Evolutionary conservation across 2,888 invertebrate species (phyloP).

Genomic region (Syrista parreyssii): DNA sequence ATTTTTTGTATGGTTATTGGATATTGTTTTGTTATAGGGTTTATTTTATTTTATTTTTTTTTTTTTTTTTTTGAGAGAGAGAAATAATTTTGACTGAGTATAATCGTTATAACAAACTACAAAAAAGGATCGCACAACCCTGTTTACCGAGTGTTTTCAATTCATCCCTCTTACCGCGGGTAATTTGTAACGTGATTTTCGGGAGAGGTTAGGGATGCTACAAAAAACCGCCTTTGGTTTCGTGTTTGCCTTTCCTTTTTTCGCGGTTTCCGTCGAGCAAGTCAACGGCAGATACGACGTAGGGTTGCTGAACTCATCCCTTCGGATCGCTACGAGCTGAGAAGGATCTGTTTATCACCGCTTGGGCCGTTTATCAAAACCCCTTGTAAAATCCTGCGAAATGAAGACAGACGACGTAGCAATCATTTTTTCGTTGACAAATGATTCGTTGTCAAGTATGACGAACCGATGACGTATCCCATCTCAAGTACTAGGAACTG

Average conservation of each 20-base stretch:
- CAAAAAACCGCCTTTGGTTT: neutral
- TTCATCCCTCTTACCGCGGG: slow-evolving; percentile 4
- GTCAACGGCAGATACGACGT: neutral
- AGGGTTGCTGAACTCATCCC: neutral
- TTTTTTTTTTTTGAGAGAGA: too few species aligned
- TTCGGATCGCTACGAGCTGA: neutral
- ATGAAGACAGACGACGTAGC: neutral
- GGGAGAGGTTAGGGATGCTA: slow-evolving; percentile 20
- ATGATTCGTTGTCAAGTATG: neutral
- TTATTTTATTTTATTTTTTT: neutral
- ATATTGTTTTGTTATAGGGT: neutral
- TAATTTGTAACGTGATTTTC: slow-evolving; percentile 50
- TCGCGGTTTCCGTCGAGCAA: neutral
- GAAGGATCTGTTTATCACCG: slow-evolving; percentile 34
- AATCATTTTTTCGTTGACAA: neutral
- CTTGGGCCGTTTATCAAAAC: slow-evolving; percentile 20
- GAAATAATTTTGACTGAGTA: neutral
- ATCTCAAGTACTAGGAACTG: neutral
- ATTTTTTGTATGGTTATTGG: neutral
- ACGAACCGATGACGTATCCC: neutral
- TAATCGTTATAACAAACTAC: neutral
- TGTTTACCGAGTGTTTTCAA: neutral
- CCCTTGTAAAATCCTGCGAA: slow-evolving; percentile 8
- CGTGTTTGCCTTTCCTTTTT: neutral
- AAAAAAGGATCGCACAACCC: neutral